Base-by-base conservation (phyloP, 2,888 invertebrate genomes). In the Hoplodrina ambigua region DNA sequence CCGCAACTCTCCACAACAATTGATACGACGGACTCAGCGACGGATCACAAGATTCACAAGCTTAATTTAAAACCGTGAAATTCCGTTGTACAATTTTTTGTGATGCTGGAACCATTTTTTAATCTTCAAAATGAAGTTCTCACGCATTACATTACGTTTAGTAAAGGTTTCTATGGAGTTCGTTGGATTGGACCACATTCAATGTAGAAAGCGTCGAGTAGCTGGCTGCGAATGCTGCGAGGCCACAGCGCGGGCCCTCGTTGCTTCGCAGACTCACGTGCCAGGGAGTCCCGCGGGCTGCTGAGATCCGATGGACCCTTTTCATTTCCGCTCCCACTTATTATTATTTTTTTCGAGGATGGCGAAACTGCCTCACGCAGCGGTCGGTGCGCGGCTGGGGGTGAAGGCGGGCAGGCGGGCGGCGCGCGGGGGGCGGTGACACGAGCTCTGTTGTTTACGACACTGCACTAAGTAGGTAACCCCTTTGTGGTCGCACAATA, bases 281-380 rank as follows among this genome's bases (percentile, higher is more conserved):
- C 52, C 59, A 60, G 61, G 83, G 85, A 80, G 72, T 85, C 82
- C 80, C 81, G 70, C 64, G 73, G 74, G 76, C 78, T 77, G 76
- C 75, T 72, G 74, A 85, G 83, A 87, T 88, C 87, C 82, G 81
- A 87, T 89, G 87, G 90, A 90, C 91, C 91, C 92, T 89, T 89
- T 88, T 88, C 87, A 87, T 86, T 88, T 87, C 86, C 89, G 86
- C 70, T 85, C 78, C 79, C 78, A 80, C 85, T 87, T 85, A 88
- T 87, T 89, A 86, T 86, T 89, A 88, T 91, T 88, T 84, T 87
- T 41, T 85, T 79, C 78, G 80, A 82, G 86, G 87, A 83, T 86
- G 83, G 85, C 85, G 84, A 86, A 85, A 85, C 87, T 79, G 73
- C 73, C 46, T 66, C 49, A 56, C 67, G 72, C 69, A 44, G 62